phyloP scores from a whole-genome alignment of 30 jellyfish, hydroid and myxozoan species.

The Phacellophora camtschatica region DNA sequence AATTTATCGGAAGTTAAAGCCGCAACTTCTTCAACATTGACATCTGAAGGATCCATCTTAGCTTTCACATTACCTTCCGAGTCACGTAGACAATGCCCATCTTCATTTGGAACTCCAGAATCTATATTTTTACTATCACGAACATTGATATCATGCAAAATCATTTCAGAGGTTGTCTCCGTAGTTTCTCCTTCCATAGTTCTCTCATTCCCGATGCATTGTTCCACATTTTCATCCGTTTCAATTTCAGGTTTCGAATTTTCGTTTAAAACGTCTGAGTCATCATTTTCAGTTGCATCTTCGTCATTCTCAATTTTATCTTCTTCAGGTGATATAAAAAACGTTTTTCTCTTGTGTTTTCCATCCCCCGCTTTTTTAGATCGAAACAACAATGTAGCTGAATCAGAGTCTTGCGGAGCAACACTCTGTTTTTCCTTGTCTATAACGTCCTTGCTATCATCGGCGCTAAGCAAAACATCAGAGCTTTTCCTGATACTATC shows the following conservation, averaged over 20 bases:
- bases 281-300: too few species aligned
- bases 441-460: constrained; percentile 1
- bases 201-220: background rate
- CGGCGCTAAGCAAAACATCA: constrained; percentile 17
- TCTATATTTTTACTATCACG: background rate
- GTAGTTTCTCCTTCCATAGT: background rate
- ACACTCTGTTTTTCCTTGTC: background rate
- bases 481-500: constrained; percentile 45
- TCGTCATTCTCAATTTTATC: background rate
- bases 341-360: background rate
- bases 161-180: background rate
- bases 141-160: background rate
- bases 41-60: too few species aligned
- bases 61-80: too few species aligned
- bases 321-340: background rate
- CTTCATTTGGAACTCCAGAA: background rate
- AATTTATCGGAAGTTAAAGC: too few species aligned
- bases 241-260: background rate
- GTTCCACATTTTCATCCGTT: background rate
- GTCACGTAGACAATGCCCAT: too few species aligned
- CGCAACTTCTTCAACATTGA: background rate
- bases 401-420: constrained; percentile 14
- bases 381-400: constrained; percentile 1
- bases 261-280: background rate
- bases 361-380: background rate